Conservation (phyloP, 1,140 invertebrate species). For the Pygmarrhopalites habei region DNA sequence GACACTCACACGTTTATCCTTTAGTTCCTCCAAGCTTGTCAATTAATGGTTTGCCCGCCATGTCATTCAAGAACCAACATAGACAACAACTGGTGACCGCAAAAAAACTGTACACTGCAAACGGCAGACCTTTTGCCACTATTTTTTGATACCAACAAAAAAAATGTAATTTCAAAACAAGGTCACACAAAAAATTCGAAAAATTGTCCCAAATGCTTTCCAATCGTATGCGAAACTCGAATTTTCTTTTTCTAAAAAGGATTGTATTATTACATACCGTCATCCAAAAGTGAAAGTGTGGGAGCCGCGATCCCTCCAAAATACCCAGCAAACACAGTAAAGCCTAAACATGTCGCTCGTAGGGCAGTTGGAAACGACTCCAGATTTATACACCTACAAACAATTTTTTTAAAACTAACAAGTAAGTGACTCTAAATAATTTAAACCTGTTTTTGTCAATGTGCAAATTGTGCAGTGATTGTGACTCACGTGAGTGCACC, state of each 20-base stretch:
- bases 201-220: too few species aligned
- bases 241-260: neutral
- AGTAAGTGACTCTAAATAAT: too few species aligned
- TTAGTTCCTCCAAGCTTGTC: too few species aligned
- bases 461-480: too few species aligned
- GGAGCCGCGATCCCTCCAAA: constrained; percentile 8
- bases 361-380: neutral
- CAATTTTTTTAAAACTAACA: too few species aligned
- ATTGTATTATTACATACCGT: too few species aligned
- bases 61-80: constrained; percentile 26
- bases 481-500: neutral
- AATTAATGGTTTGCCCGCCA: constrained; percentile 21
- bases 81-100: constrained; percentile 17
- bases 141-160: neutral
- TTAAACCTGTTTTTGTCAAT: constrained; percentile 2
- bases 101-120: constrained; percentile 24
- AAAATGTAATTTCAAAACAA: neutral
- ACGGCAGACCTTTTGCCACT: constrained; percentile 19
- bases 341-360: neutral
- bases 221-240: too few species aligned
- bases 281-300: too few species aligned
- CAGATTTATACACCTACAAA: neutral
- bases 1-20: too few species aligned
- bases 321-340: constrained; percentile 12
- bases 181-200: neutral